Evolutionary conservation across 2,113 vertebrate genomes (phyloP).

Genomic region (Silurus asotus): DNA sequence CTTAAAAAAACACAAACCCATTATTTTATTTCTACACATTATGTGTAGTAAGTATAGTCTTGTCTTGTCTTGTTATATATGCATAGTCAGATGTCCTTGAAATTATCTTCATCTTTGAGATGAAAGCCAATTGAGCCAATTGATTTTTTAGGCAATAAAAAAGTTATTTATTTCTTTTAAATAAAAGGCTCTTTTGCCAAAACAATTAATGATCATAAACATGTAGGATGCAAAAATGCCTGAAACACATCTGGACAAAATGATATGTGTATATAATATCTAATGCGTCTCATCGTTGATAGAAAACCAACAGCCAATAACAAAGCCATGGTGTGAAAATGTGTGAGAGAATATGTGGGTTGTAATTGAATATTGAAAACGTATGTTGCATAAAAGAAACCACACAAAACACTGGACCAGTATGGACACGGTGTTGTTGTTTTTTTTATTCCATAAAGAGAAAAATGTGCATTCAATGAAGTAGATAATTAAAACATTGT

Average conservation of each 20-base stretch:
- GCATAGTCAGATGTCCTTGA: too few relatives aligned
- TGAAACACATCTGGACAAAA: neutral
- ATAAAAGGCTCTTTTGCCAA: neutral
- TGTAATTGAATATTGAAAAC: neutral
- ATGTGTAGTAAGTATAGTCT: too few relatives aligned
- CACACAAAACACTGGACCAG: neutral
- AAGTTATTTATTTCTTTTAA: neutral
- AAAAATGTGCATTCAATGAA: neutral
- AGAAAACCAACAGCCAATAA: neutral
- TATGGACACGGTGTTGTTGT: neutral
- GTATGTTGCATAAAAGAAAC: neutral
- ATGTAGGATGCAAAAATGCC: neutral
- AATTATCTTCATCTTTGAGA: too few relatives aligned
- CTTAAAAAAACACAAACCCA: neutral
- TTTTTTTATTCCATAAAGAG: slow-evolving; percentile 9
- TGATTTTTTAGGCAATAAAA: neutral
- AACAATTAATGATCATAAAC: neutral
- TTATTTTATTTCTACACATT: neutral
- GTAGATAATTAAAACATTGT: slow-evolving; percentile 21
- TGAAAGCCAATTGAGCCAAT: neutral
- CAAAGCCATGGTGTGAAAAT: neutral
- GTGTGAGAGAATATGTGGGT: neutral
- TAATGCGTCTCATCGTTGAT: neutral
- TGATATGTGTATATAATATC: neutral
- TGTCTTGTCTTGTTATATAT: too few relatives aligned